Conservation (phyloP, 1,140 invertebrate genomes). For the Cotesia glomerata region DNA sequence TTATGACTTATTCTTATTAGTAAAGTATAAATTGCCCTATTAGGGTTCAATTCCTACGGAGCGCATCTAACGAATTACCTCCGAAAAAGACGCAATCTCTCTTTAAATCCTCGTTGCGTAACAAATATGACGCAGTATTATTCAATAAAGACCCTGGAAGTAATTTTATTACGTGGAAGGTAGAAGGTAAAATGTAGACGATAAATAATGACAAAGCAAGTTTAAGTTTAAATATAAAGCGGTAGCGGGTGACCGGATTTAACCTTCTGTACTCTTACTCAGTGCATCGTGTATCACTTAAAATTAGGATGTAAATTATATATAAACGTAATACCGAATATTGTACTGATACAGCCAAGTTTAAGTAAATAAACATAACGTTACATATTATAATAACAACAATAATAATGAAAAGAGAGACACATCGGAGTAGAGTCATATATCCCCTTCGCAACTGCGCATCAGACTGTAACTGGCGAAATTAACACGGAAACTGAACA, state of each 20-base stretch:
- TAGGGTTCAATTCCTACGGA: too few relatives aligned
- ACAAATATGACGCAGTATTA: neutral
- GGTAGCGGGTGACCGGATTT: constrained; percentile 19
- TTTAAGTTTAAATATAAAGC: neutral
- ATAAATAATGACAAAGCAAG: neutral
- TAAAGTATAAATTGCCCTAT: too few relatives aligned
- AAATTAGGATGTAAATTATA: constrained; percentile 28
- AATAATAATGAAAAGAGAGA: neutral
- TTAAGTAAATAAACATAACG: neutral
- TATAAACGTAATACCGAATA: too few relatives aligned
- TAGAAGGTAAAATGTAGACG: neutral
- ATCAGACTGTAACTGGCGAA: constrained; percentile 35
- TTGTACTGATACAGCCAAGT: neutral
- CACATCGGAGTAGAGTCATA: neutral
- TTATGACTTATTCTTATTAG: too few relatives aligned
- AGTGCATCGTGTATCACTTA: constrained; percentile 18
- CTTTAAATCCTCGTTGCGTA: too few relatives aligned
- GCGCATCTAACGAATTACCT: too few relatives aligned
- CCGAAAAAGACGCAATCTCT: too few relatives aligned
- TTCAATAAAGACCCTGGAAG: neutral
- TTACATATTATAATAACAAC: neutral
- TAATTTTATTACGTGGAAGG: neutral
- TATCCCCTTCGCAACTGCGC: constrained; percentile 19
- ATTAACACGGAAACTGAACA: constrained; percentile 34
- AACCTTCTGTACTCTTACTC: neutral